These are phyloP conservation scores for Cosmia pyralina DNA, from an alignment of 2,888 invertebrate genomes.

Conservation along the genomic window DNA sequence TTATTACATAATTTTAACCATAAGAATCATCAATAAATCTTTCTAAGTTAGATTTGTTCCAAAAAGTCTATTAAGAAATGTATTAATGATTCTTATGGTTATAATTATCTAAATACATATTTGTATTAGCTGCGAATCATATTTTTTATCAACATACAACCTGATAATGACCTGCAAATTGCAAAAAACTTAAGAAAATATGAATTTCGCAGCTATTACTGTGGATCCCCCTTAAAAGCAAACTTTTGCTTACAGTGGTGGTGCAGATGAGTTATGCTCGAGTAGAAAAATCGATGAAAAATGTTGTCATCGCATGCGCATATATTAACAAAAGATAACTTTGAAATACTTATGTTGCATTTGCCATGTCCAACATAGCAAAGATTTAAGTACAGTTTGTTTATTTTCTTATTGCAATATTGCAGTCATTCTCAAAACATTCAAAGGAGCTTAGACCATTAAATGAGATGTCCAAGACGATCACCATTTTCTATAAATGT, in stretches of 20 bases:
- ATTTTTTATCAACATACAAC: too few relatives aligned
- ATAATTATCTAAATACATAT: too few relatives aligned
- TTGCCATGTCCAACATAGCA: not conserved
- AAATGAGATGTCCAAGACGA: not conserved
- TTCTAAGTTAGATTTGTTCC: too few relatives aligned
- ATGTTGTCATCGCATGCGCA: not conserved
- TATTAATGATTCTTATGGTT: too few relatives aligned
- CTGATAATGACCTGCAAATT: too few relatives aligned
- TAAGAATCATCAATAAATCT: too few relatives aligned
- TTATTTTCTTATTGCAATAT: not conserved
- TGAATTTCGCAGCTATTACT: too few relatives aligned
- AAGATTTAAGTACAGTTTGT: not conserved
- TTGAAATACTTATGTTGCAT: not conserved
- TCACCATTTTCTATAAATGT: constrained; percentile 2
- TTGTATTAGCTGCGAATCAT: too few relatives aligned
- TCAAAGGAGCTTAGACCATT: not conserved
- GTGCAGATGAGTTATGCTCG: not conserved
- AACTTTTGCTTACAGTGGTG: not conserved
- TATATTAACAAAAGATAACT: not conserved
- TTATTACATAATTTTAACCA: too few relatives aligned
- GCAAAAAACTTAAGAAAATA: too few relatives aligned
- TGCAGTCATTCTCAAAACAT: not conserved
- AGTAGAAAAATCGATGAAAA: not conserved
- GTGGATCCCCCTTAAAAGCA: not conserved
- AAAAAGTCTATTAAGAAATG: too few relatives aligned